Evolutionary conservation across 2,888 invertebrate species (phyloP), one percentile per base, ranked within the genome.

Genomic region (Asteroscopus sphinx): DNA sequence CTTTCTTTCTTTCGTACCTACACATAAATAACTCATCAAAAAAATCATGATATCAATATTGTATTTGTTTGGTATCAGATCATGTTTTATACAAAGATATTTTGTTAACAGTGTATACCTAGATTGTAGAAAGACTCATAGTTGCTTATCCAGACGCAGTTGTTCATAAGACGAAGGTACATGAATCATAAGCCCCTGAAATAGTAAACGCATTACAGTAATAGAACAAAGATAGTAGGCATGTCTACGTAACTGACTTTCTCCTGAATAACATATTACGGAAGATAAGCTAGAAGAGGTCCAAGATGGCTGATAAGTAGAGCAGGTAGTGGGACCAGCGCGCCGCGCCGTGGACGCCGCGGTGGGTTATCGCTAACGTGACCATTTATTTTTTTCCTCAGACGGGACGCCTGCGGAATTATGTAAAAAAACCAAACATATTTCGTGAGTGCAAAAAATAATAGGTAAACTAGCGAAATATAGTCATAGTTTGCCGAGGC

Each of bases 271-370:
- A 86, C 82, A 79, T 83, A 87, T 86, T 84, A 80, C 77, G 73
- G 74, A 75, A 88, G 88, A 88, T 88, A 88, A 89, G 83, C 82
- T 78, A 82, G 82, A 83, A 84, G 82, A 86, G 84, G 84, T 81
- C 79, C 76, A 80, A 83, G 85, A 85, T 84, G 77, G 76, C 73
- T 73, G 87, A 89, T 87, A 89, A 78, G 76, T 77, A 66, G 75
- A 72, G 81, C 88, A 87, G 87, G 85, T 85, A 87, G 73, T 72
- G 52, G 58, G 68, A 73, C 61, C 66, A 67, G 72, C 47, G 60
- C 62, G 51, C 39, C 47, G 60, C 62, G 51, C 39, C 65, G 56
- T 63, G 71, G 62, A 68, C 73, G 58, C 66, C 69, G 77, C 79
- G 76, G 78, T 77, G 79, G 80, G 83, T 82, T 85, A 85, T 83